Evolutionary conservation across 1,140 invertebrate species (phyloP).

Genomic region (Phymorhynchus buccinoides): DNA sequence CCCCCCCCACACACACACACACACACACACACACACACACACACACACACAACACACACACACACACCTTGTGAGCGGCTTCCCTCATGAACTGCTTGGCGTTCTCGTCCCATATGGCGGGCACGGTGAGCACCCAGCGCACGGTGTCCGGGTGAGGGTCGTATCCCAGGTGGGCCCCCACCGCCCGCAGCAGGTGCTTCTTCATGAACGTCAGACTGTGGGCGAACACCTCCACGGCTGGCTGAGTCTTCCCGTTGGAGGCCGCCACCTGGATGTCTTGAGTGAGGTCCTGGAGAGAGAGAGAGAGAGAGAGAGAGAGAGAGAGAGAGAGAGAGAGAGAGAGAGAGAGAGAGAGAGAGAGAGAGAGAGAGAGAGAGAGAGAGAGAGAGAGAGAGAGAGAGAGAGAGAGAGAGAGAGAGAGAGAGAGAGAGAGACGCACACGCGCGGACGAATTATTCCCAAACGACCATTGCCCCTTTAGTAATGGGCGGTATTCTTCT

Average conservation of each 20-base stretch:
- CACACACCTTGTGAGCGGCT: conserved; percentile 62
- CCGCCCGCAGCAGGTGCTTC: conserved; percentile 54
- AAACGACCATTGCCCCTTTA: too few species aligned
- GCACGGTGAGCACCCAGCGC: conserved; percentile 68
- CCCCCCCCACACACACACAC: too few species aligned
- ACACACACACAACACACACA: conserved; percentile 16
- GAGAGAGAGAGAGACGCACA: too few species aligned
- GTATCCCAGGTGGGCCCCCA: conserved; percentile 60
- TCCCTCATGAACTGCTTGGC: conserved; percentile 71
- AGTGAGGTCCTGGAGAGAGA: conserved; percentile 58
- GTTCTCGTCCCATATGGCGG: conserved; percentile 70
- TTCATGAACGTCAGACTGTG: conserved; percentile 67
- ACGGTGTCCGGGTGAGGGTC: conserved; percentile 64
- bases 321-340: neutral
- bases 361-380: neutral
- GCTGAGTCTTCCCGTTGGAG: conserved; percentile 61
- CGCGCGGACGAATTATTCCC: too few species aligned
- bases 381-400: neutral
- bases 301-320: neutral
- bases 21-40: neutral
- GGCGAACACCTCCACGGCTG: conserved; percentile 66
- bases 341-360: too few species aligned
- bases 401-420: too few species aligned
- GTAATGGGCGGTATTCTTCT: too few species aligned
- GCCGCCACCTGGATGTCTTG: conserved; percentile 66